These are phyloP conservation scores for Zaprionus gabonicus DNA, from an alignment of 1,140 invertebrate genomes.

Conservation along the genomic window DNA sequence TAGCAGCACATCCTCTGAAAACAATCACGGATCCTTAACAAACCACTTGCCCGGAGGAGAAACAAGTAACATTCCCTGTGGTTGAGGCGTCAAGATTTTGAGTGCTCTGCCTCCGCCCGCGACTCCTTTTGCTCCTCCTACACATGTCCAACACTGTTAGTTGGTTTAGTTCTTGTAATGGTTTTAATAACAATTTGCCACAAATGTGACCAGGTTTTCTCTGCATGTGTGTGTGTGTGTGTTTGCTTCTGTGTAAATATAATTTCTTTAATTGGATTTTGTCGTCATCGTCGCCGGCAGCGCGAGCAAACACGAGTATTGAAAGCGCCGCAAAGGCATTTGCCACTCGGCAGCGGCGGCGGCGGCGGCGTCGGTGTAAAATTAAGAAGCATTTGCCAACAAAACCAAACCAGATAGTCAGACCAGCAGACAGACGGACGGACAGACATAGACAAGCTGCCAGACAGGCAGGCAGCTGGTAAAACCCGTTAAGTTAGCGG, in stretches of 20 bases:
- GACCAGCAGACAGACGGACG: conserved; percentile 5
- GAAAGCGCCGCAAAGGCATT: conserved; percentile 59
- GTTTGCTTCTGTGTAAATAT: conserved; percentile 68
- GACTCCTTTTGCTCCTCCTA: neutral
- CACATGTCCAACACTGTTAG: conserved; percentile 28
- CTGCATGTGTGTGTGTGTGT: neutral
- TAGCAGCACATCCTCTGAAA: conserved; percentile 51
- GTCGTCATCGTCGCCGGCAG: conserved; percentile 53
- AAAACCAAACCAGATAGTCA: conserved; percentile 50
- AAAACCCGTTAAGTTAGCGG: conserved; percentile 69
- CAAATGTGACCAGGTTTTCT: conserved; percentile 62
- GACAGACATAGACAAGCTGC: conserved; percentile 11
- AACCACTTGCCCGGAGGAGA: conserved; percentile 55
- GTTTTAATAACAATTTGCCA: conserved; percentile 79
- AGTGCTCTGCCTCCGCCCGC: conserved; percentile 42
- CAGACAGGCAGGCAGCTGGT: conserved; percentile 55
- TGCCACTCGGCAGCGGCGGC: conserved; percentile 11
- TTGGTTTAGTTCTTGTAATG: conserved; percentile 59
- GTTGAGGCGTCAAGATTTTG: conserved; percentile 67
- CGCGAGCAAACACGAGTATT: conserved; percentile 53
- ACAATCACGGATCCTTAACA: conserved; percentile 68
- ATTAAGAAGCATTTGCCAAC: conserved; percentile 52
- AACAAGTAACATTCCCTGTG: conserved; percentile 43
- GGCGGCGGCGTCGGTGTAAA: conserved; percentile 59
- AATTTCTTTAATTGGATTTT: conserved; percentile 82